A percentile compares a stretch with the other conserved stretches of the same genome.
Conservation (phyloP, 2,888 invertebrate genomes). For the Spilarctia lutea region DNA sequence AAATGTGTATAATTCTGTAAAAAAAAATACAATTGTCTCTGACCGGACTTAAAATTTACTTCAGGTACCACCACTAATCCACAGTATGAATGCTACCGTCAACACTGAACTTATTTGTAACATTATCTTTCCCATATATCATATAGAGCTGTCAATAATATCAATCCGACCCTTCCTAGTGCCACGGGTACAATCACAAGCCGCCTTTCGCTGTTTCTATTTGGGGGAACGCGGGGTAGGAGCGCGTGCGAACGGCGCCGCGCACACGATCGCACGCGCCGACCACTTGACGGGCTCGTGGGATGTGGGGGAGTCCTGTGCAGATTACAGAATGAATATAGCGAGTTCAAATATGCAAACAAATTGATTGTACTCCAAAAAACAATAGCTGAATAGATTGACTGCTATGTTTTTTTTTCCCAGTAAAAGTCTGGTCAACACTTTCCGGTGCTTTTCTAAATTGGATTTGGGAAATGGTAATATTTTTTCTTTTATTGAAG, state of each 20-base stretch:
- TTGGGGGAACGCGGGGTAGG: background rate
- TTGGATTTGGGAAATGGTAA: no score
- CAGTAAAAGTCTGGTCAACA: background rate
- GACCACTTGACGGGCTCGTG: slow-evolving; percentile 35
- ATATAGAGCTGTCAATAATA: slow-evolving; percentile 19
- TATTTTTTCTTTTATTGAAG: no score
- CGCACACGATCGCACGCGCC: slow-evolving; percentile 50
- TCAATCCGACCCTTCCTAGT: slow-evolving; percentile 25
- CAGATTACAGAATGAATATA: slow-evolving; percentile 4
- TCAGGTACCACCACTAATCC: no score
- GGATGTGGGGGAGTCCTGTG: slow-evolving; percentile 10
- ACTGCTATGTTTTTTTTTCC: background rate
- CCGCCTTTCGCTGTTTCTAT: slow-evolving; percentile 21
- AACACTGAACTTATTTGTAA: background rate
- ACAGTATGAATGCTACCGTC: background rate
- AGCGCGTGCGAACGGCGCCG: slow-evolving; percentile 51
- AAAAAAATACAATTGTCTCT: no score
- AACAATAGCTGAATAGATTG: background rate
- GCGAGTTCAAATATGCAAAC: slow-evolving; percentile 11
- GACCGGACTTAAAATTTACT: no score
- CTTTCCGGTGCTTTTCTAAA: background rate
- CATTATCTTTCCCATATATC: slow-evolving; percentile 9
- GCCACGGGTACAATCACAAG: slow-evolving; percentile 33
- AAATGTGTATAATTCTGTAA: no score
- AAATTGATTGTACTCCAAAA: background rate